Percentiles rank a stretch among this genome's conserved stretches.
Conservation (phyloP, 2,113 vertebrate genomes). For the Apteryx mantelli region DNA sequence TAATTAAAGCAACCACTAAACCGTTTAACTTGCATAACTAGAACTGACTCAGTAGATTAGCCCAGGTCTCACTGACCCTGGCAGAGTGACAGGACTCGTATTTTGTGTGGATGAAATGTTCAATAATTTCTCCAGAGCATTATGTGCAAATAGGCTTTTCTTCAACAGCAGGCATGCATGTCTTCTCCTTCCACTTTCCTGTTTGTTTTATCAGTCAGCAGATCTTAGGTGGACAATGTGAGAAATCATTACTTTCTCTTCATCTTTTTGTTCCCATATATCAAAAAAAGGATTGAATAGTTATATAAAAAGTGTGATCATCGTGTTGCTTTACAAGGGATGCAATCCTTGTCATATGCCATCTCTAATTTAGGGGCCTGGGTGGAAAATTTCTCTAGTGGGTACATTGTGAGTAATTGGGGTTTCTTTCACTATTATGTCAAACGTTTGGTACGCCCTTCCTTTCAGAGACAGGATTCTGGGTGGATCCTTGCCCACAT, state of each 20-base stretch:
- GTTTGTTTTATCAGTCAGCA: slow-evolving; percentile 48
- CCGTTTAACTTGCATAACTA: slow-evolving; percentile 64
- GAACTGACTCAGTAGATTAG: slow-evolving; percentile 37
- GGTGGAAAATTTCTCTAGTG: not conserved
- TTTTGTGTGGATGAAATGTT: slow-evolving; percentile 58
- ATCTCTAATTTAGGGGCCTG: not conserved
- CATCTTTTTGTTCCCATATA: not conserved
- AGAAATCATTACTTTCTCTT: slow-evolving; percentile 46
- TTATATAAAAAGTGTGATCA: not conserved
- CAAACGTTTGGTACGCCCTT: not conserved
- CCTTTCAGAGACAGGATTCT: not conserved
- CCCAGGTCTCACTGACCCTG: slow-evolving; percentile 69
- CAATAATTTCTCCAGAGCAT: slow-evolving; percentile 55
- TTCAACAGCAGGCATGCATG: slow-evolving; percentile 66
- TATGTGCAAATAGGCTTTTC: slow-evolving; percentile 64
- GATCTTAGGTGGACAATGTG: slow-evolving; percentile 35
- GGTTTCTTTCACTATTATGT: not conserved
- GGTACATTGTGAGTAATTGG: not conserved
- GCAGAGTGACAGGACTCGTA: slow-evolving; percentile 50
- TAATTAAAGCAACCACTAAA: slow-evolving; percentile 65
- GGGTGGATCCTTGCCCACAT: not conserved
- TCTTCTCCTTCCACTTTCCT: slow-evolving; percentile 65
- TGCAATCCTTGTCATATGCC: not conserved
- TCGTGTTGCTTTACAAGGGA: not conserved
- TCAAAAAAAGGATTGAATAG: not conserved